These are phyloP conservation scores for Pocillopora damicornis DNA, from an alignment of 64 coral and sea anemone genomes.

Conservation along the genomic window DNA sequence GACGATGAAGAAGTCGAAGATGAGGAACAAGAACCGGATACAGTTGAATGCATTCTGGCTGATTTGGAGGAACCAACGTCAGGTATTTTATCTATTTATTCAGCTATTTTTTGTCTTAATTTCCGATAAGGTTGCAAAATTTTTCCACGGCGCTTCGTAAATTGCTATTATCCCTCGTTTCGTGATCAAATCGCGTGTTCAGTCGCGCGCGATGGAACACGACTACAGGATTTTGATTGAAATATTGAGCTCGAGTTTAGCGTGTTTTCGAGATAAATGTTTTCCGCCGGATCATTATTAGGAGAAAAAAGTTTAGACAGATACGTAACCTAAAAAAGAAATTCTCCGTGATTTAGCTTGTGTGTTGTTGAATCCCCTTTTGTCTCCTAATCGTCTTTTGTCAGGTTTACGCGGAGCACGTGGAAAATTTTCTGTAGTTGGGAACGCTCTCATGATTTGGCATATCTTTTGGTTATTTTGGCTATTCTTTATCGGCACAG, in stretches of 20 bases:
- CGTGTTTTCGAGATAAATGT: background rate
- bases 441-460: background rate
- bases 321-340: too few species aligned
- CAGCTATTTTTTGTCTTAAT: background rate
- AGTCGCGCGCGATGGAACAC: constrained; percentile 27
- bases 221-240: background rate
- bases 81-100: constrained; percentile 34
- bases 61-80: constrained; percentile 76
- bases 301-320: too few species aligned
- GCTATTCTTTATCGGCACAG: background rate
- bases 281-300: too few species aligned
- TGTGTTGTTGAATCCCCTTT: too few species aligned
- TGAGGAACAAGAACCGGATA: constrained; percentile 81
- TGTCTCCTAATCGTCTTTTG: too few species aligned
- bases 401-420: background rate
- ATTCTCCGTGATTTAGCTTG: too few species aligned
- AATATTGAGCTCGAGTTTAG: background rate
- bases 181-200: constrained; percentile 22
- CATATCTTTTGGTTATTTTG: background rate
- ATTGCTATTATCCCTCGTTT: background rate
- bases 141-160: background rate
- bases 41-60: constrained; percentile 80
- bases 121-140: background rate
- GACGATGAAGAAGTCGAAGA: constrained; percentile 65
- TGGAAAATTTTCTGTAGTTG: background rate